phyloP scores from a whole-genome alignment of 1,140 invertebrate genomes.

The Philopotamus ludificatus region DNA sequence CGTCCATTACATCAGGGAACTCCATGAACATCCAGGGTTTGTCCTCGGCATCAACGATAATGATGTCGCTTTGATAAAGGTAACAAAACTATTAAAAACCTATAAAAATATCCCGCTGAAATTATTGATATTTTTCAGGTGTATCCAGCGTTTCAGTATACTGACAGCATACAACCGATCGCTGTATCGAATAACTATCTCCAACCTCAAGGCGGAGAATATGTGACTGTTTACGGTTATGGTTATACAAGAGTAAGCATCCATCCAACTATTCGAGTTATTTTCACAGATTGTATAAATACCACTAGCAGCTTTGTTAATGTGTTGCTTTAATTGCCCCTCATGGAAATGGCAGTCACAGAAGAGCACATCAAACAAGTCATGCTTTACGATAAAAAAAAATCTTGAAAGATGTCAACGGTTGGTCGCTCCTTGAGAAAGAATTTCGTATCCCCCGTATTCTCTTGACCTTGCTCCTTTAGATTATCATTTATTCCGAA shows the following conservation, averaged over 20 bases:
- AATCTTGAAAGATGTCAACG: too few species aligned
- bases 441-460: too few species aligned
- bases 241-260: constrained; percentile 45
- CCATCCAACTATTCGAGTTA: too few species aligned
- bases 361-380: too few species aligned
- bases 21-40: constrained; percentile 50
- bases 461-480: too few species aligned
- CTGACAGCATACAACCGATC: constrained; percentile 40
- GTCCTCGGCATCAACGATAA: constrained; percentile 49
- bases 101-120: not conserved
- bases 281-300: too few species aligned
- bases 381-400: too few species aligned
- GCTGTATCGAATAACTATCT: constrained; percentile 30
- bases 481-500: too few species aligned
- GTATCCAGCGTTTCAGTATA: constrained; percentile 22
- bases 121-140: constrained; percentile 15
- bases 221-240: constrained; percentile 47
- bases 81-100: constrained; percentile 40
- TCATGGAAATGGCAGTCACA: too few species aligned
- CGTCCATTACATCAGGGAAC: constrained; percentile 43
- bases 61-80: constrained; percentile 56
- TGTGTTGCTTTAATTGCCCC: too few species aligned
- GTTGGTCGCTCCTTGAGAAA: too few species aligned
- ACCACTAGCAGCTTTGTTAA: too few species aligned
- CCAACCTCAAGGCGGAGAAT: constrained; percentile 36